phyloP scores from a whole-genome alignment of 2,888 invertebrate species.

The Busseola fusca region DNA sequence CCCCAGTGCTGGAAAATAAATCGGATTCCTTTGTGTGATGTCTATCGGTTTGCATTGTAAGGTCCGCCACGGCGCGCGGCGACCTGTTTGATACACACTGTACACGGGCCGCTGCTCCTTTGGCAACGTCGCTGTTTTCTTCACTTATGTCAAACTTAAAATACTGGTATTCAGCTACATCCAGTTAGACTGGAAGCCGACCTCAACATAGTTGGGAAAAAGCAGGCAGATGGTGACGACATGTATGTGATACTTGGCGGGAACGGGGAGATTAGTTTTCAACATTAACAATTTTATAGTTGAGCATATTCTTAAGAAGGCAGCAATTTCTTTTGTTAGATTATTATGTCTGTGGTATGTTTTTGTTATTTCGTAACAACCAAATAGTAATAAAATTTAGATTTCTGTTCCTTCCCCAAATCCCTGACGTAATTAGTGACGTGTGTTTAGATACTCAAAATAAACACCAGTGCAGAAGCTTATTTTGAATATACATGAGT shows the following conservation, averaged over 20 bases:
- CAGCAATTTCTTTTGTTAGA: neutral
- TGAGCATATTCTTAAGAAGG: neutral
- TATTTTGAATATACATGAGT: neutral
- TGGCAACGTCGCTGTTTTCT: constrained; percentile 17
- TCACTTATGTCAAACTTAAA: neutral
- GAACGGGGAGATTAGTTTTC: neutral
- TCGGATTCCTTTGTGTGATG: constrained; percentile 57
- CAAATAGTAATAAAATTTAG: neutral
- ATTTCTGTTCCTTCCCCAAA: neutral
- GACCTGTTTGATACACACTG: constrained; percentile 29
- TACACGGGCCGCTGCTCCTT: constrained; percentile 16
- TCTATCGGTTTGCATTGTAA: constrained; percentile 48
- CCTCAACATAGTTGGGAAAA: no score
- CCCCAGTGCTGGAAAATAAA: constrained; percentile 37
- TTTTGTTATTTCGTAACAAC: neutral
- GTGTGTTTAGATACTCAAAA: neutral
- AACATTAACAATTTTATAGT: neutral
- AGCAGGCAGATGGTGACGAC: neutral
- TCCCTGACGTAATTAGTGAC: neutral
- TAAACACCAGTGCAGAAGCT: neutral
- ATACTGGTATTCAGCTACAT: no score
- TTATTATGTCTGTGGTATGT: neutral
- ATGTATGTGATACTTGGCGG: neutral
- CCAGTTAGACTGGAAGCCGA: no score
- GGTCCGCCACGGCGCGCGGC: constrained; percentile 23